phyloP scores from a whole-genome alignment of 2,797 vertebrate genomes.

The Corythornis leucogaster region DNA sequence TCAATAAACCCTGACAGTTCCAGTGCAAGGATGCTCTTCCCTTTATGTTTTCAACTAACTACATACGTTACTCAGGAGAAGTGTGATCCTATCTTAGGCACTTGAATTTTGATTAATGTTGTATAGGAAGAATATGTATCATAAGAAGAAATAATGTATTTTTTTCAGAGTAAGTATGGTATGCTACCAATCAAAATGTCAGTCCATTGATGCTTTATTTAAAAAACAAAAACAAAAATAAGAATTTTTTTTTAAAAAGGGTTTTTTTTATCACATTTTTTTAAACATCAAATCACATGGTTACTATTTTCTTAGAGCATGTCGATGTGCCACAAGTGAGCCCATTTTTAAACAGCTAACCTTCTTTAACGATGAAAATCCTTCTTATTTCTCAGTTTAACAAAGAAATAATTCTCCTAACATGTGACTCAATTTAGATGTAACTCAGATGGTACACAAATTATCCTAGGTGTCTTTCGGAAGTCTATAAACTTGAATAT shows the following conservation, averaged over 20 bases:
- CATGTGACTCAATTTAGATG: not conserved
- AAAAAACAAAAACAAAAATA: not conserved
- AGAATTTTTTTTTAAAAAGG: rapidly evolving
- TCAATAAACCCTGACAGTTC: no score
- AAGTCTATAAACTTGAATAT: not conserved
- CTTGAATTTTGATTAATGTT: not conserved
- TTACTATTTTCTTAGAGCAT: not conserved
- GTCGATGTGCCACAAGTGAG: not conserved
- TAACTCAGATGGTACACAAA: not conserved
- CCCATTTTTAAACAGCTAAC: not conserved
- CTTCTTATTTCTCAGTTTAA: not conserved
- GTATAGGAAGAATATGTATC: not conserved
- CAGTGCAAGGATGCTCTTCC: no score
- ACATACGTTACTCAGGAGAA: not conserved
- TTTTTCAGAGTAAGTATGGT: not conserved
- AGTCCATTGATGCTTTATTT: not conserved
- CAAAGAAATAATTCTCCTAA: not conserved
- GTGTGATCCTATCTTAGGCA: not conserved
- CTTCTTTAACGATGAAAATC: not conserved
- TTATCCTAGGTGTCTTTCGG: not conserved
- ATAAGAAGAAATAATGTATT: not conserved
- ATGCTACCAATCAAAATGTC: not conserved
- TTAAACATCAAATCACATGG: not conserved
- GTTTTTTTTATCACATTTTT: not conserved
- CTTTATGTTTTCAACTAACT: not conserved